Evolutionary conservation across 2,797 vertebrate genomes (phyloP), one percentile per base, ranked within the genome.

Genomic region (Acomys russatus): DNA sequence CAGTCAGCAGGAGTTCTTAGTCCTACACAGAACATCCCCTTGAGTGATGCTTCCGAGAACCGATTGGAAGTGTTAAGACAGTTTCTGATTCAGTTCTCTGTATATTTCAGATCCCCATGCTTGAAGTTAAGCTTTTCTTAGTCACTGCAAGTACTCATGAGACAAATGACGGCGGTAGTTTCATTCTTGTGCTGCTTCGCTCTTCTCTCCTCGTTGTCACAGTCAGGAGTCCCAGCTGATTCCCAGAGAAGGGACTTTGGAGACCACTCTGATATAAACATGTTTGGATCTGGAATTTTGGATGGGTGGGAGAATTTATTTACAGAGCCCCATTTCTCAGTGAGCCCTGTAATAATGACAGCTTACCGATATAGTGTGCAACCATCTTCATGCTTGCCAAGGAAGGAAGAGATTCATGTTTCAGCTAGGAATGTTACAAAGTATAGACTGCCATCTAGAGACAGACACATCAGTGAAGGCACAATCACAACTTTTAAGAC

Each of bases 381-480:
- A n/a, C 12, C 38, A n/a, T 51, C 38, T 73, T 87, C 22, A 35
- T 73, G 25, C 73, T 91, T 90, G 86, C 10, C 84, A 88, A 88
- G 59, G 22, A 92, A 90, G n/a, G 84, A 78, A 17, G 76, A 44
- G 38, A 35, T 63, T 88, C 71, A 30, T 85, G 28, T 80, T 91
- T 85, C 85, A 88, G 23, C 3, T 86, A 85, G 18, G 35, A 84
- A 25, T 83, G 64, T 91, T 93, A 83, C 18, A 49, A 90, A 95
- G 73, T 91, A 1, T 56, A 96, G 93, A 9, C 92, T 96, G 96
- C 96, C 96, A 96, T 95, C 92, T 97, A 97, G 90, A 94, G 96
- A 97, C 80, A 96, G 54, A 91, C 63, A 78, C 9, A 61, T 94
- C 33, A 88, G 20, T 92, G 25, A 59, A 94, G 64, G 89, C 80